Evolutionary conservation across 2,113 vertebrate genomes (phyloP).

Genomic region (Tragelaphus scriptus): DNA sequence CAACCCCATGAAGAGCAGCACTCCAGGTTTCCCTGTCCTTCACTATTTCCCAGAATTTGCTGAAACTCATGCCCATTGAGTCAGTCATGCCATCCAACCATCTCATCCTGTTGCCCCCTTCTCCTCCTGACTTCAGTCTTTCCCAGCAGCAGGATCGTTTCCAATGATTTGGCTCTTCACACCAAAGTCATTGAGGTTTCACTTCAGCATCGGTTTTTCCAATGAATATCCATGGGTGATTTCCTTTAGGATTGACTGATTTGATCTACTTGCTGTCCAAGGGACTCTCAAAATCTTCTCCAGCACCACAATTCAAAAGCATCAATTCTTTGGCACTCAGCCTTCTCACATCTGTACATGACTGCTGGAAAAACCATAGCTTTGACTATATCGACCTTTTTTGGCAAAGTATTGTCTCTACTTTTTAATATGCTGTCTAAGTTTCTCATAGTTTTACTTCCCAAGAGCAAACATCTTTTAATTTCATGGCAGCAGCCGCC

Average conservation of each 20-base stretch:
- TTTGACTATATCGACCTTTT: background rate
- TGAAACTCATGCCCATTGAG: background rate
- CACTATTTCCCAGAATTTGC: background rate
- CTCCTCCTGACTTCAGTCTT: fast-evolving
- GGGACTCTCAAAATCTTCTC: background rate
- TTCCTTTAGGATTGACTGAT: background rate
- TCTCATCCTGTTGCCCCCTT: background rate
- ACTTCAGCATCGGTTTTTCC: background rate
- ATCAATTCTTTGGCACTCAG: background rate
- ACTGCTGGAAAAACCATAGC: background rate
- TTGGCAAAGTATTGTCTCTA: background rate
- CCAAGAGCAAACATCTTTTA: background rate
- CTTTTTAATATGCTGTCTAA: background rate
- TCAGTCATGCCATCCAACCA: background rate
- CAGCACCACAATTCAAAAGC: background rate
- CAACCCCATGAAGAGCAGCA: background rate
- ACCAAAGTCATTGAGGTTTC: background rate
- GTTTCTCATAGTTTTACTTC: background rate
- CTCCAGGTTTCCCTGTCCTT: background rate
- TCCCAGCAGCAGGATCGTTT: background rate
- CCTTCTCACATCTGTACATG: background rate
- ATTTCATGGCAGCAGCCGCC: background rate
- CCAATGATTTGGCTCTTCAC: fast-evolving
- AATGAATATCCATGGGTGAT: background rate
- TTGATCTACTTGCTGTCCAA: background rate